Percentiles rank a stretch among this genome's conserved stretches.
phyloP scores from a whole-genome alignment of 2,888 invertebrate genomes.

The Tinea pellionella region DNA sequence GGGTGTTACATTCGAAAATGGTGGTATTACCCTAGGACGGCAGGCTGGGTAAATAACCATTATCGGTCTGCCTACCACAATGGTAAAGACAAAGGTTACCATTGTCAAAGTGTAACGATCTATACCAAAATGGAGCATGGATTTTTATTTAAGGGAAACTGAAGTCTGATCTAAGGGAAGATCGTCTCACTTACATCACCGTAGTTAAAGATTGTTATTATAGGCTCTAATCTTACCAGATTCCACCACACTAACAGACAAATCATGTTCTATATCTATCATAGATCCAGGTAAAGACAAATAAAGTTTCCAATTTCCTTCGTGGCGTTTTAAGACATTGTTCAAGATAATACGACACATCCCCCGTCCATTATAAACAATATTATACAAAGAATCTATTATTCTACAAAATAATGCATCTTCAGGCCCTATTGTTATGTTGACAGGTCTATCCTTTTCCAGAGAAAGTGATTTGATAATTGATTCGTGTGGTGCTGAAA shows the following conservation, averaged over 20 bases:
- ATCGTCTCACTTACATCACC: no score
- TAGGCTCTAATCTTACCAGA: constrained; percentile 25
- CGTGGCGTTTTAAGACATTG: constrained; percentile 29
- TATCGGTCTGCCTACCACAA: no score
- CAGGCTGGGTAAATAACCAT: no score
- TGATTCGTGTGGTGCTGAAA: constrained; percentile 15
- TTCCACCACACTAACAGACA: constrained; percentile 28
- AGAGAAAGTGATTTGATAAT: constrained; percentile 3
- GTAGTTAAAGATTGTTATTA: no score
- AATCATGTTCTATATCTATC: constrained; percentile 23
- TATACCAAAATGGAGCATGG: no score
- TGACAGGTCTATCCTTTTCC: constrained; percentile 27
- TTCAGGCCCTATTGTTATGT: constrained; percentile 33
- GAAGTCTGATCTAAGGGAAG: no score
- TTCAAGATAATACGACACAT: constrained; percentile 35
- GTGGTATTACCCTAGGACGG: no score
- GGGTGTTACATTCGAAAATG: no score
- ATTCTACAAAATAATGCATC: constrained; percentile 42
- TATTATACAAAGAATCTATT: constrained; percentile 24
- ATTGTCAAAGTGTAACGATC: no score
- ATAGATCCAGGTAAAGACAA: constrained; percentile 34
- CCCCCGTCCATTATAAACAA: constrained; percentile 40
- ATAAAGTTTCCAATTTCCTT: constrained; percentile 38
- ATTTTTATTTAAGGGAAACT: no score
- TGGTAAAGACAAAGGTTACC: no score